Percentiles rank a stretch among this genome's conserved stretches.
These are phyloP conservation scores for Adelges cooleyi DNA, from an alignment of 1,140 invertebrate species.

Conservation along the genomic window DNA sequence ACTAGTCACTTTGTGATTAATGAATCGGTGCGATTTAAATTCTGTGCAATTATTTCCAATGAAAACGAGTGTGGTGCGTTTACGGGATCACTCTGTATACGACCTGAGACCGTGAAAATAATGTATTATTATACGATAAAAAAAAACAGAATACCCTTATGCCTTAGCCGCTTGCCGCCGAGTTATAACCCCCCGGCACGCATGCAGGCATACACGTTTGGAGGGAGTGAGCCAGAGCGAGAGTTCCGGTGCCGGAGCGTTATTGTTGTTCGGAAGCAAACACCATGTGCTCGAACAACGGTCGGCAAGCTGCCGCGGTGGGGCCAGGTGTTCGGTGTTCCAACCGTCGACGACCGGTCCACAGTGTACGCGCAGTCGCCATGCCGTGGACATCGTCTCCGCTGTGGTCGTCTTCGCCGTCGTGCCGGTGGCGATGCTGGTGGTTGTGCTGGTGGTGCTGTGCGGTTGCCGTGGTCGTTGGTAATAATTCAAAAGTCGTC, in stretches of 20 bases:
- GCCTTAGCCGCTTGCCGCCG: no score
- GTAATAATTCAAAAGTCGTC: not conserved
- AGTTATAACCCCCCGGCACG: no score
- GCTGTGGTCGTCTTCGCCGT: not conserved
- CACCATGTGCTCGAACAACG: not conserved
- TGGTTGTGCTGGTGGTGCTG: not conserved
- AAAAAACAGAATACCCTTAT: no score
- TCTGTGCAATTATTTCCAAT: no score
- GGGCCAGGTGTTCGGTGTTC: conserved; percentile 18
- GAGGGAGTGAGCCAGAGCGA: not conserved
- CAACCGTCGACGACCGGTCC: conserved; percentile 8
- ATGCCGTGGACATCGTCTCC: not conserved
- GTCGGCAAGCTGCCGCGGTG: not conserved
- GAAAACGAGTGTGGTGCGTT: no score
- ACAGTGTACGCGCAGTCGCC: not conserved
- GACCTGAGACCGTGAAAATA: no score
- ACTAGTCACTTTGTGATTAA: no score
- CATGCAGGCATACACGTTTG: no score
- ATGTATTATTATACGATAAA: no score
- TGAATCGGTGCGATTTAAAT: no score
- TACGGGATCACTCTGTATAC: no score
- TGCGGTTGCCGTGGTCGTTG: not conserved
- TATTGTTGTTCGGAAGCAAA: not conserved
- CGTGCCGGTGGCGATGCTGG: not conserved
- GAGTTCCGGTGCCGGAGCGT: not conserved